These are phyloP conservation scores for Nestor notabilis DNA, from an alignment of 2,113 vertebrate species.

Conservation along the genomic window DNA sequence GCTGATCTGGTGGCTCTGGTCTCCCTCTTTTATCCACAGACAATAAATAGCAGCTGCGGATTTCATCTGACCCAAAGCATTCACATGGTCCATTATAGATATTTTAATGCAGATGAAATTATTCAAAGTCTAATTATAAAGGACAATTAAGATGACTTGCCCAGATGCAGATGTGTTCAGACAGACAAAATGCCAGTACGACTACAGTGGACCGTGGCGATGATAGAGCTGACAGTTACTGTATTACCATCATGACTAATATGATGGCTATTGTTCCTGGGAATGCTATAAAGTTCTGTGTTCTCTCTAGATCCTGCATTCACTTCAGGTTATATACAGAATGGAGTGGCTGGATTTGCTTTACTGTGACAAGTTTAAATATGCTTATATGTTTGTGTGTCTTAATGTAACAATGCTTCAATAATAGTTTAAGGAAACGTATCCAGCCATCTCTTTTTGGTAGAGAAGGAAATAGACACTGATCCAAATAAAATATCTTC, in stretches of 20 bases:
- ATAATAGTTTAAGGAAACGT: not conserved
- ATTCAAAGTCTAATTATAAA: not conserved
- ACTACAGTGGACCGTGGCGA: not conserved
- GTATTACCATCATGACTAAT: not conserved
- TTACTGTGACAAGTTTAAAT: not conserved
- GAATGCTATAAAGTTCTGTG: not conserved
- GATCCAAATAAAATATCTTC: not conserved
- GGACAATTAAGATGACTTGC: not conserved
- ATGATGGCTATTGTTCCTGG: not conserved
- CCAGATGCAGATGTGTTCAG: not conserved
- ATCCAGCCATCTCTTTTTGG: not conserved
- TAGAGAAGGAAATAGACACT: not conserved
- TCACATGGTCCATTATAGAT: not conserved
- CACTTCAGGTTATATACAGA: not conserved
- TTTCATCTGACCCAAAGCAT: not conserved
- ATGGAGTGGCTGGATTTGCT: not conserved
- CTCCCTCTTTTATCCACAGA: not conserved
- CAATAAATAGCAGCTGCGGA: not conserved
- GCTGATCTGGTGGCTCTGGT: fast-evolving
- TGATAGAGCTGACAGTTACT: not conserved
- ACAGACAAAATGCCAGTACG: not conserved
- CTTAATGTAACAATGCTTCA: not conserved
- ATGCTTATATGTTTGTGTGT: not conserved
- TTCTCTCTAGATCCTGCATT: not conserved
- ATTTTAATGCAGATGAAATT: not conserved